These are phyloP conservation scores for Morone saxatilis DNA, from an alignment of 2,113 vertebrate genomes.

Conservation along the genomic window DNA sequence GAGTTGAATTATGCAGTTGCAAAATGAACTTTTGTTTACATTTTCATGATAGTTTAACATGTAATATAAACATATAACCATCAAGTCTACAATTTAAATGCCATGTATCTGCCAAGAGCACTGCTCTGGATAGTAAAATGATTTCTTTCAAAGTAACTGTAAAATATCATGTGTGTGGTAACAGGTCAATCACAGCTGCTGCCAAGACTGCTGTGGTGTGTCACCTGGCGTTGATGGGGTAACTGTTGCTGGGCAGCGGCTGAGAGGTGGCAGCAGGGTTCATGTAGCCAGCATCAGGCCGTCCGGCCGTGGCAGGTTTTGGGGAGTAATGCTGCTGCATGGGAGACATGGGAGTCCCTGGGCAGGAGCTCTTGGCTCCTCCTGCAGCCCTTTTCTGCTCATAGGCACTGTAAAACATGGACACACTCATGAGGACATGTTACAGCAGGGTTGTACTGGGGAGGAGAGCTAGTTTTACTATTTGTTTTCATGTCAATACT, in stretches of 20 bases:
- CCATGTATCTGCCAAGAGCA: too few species aligned
- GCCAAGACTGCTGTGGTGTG: fast-evolving
- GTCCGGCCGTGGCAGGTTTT: constrained; percentile 82
- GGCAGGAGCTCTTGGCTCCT: constrained; percentile 88
- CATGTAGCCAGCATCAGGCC: constrained; percentile 90
- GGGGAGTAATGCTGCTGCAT: constrained; percentile 90
- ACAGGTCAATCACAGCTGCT: not conserved
- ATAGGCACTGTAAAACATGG: constrained; percentile 87
- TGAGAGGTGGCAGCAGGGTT: constrained; percentile 84
- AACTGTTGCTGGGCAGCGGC: constrained; percentile 87
- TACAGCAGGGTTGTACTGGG: not conserved
- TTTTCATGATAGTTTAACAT: too few species aligned
- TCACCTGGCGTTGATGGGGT: constrained; percentile 83
- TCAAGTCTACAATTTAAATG: too few species aligned
- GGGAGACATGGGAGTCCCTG: constrained; percentile 86
- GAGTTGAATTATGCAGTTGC: not conserved
- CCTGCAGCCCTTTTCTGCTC: constrained; percentile 88
- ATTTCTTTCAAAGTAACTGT: not conserved
- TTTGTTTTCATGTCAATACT: constrained; percentile 47
- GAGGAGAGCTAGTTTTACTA: not conserved
- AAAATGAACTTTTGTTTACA: too few species aligned
- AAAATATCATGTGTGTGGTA: not conserved
- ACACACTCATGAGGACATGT: not conserved
- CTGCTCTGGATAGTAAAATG: not conserved
- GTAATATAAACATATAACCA: too few species aligned